phyloP scores from a whole-genome alignment of 92 coral and sea anemone species.

The Micromussa lordhowensis region DNA sequence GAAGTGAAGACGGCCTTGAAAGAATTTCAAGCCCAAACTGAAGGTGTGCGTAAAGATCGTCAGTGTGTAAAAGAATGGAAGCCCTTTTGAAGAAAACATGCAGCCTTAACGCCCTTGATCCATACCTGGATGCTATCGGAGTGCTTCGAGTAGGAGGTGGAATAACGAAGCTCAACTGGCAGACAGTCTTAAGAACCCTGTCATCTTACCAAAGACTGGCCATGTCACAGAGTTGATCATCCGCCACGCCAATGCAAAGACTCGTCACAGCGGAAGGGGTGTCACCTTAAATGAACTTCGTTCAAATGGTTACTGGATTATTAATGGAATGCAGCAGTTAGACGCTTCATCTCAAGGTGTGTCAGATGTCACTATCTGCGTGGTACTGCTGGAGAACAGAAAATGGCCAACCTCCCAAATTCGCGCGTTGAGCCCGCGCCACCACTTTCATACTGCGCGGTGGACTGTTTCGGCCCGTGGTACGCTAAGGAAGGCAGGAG shows the following conservation, averaged over 20 bases:
- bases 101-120: constrained; percentile 42
- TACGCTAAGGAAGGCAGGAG: constrained; percentile 22
- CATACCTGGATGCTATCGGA: constrained; percentile 34
- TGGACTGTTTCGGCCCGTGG: constrained; percentile 39
- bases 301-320: constrained; percentile 32
- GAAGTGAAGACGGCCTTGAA: constrained; percentile 12
- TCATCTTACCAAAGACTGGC: constrained; percentile 29
- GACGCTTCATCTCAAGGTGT: constrained; percentile 35
- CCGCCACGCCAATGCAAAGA: constrained; percentile 34
- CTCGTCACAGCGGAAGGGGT: constrained; percentile 40
- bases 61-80: constrained; percentile 30
- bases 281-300: constrained; percentile 29
- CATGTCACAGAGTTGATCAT: constrained; percentile 34
- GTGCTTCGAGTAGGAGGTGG: constrained; percentile 49
- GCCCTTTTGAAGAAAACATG: constrained; percentile 26
- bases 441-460: constrained; percentile 39
- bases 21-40: constrained; percentile 9
- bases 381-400: constrained; percentile 25
- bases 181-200: constrained; percentile 36
- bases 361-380: constrained; percentile 36
- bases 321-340: constrained; percentile 27
- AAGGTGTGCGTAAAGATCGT: background rate
- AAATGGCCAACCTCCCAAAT: constrained; percentile 29
- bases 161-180: constrained; percentile 37
- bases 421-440: constrained; percentile 36